Conservation (phyloP, 2,888 invertebrate genomes). For the Podotricha telesiphe region DNA sequence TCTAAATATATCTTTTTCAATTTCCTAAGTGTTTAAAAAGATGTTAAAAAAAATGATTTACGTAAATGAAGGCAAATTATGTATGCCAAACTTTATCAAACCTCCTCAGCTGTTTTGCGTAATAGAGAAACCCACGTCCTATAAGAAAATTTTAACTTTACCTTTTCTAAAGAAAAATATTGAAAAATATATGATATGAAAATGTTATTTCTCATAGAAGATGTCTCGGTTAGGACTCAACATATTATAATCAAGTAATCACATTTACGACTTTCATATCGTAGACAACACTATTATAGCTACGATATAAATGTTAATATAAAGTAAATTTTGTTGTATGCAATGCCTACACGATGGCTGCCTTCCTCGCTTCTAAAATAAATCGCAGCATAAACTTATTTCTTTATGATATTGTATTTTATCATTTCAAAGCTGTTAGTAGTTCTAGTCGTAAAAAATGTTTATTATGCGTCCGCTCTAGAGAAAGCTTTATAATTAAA, state of each 20-base stretch:
- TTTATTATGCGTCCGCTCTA: background rate
- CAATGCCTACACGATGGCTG: background rate
- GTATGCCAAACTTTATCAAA: too few relatives aligned
- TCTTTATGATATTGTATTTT: slow-evolving; percentile 25
- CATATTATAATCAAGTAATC: background rate
- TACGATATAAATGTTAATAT: slow-evolving; percentile 14
- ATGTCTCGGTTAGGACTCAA: background rate
- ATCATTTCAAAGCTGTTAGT: slow-evolving; percentile 17
- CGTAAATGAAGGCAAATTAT: too few relatives aligned
- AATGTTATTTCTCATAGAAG: background rate
- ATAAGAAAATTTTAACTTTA: too few relatives aligned
- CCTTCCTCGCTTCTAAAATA: slow-evolving; percentile 9
- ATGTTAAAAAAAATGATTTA: too few relatives aligned
- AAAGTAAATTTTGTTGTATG: slow-evolving; percentile 11
- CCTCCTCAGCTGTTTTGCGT: too few relatives aligned
- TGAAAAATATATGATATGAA: background rate
- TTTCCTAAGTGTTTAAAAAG: too few relatives aligned
- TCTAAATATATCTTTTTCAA: too few relatives aligned
- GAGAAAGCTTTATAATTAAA: slow-evolving; percentile 11
- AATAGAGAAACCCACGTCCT: too few relatives aligned
- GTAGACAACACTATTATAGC: background rate
- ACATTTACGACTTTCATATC: slow-evolving; percentile 2
- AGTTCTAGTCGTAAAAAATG: slow-evolving; percentile 12
- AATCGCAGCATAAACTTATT: slow-evolving; percentile 18
- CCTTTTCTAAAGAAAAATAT: background rate